phyloP scores from a whole-genome alignment of 2,888 invertebrate genomes.

The Aleiodes leptofemur region DNA sequence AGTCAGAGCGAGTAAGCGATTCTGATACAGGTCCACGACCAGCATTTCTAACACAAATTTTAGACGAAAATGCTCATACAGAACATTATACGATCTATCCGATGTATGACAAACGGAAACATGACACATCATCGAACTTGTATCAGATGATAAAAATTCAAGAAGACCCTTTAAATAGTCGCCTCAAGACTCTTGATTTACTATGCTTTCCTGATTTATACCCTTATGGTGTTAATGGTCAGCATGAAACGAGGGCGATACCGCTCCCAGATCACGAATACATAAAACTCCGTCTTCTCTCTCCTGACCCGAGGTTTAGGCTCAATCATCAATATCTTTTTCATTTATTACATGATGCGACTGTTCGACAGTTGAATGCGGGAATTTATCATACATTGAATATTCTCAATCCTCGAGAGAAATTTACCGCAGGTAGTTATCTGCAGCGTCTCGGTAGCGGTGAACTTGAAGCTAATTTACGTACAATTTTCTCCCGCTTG shows the following conservation, averaged over 20 bases:
- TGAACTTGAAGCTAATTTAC: constrained; percentile 52
- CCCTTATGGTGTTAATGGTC: constrained; percentile 52
- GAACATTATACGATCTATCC: too few relatives aligned
- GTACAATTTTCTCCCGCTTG: constrained; percentile 48
- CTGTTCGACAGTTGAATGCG: constrained; percentile 53
- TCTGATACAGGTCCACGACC: too few relatives aligned
- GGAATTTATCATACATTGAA: constrained; percentile 55
- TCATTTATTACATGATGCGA: constrained; percentile 56
- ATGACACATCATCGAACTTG: background rate
- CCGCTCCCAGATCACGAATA: constrained; percentile 51
- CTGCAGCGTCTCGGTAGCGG: constrained; percentile 46
- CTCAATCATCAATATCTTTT: constrained; percentile 56
- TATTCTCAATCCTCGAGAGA: constrained; percentile 48
- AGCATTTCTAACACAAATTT: too few relatives aligned
- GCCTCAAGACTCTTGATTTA: constrained; percentile 51
- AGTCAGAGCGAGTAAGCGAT: too few relatives aligned
- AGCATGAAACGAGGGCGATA: constrained; percentile 50
- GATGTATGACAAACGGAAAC: too few relatives aligned
- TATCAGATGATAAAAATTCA: background rate
- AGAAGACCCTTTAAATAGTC: constrained; percentile 45
- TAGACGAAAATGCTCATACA: too few relatives aligned
- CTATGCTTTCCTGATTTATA: constrained; percentile 58
- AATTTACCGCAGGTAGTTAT: constrained; percentile 48
- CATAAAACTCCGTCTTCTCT: constrained; percentile 29
- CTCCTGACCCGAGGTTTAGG: constrained; percentile 9